Evolutionary conservation across 2,888 invertebrate species (phyloP), one percentile per base, ranked within the genome.

Genomic region (Ethmia dodecea): DNA sequence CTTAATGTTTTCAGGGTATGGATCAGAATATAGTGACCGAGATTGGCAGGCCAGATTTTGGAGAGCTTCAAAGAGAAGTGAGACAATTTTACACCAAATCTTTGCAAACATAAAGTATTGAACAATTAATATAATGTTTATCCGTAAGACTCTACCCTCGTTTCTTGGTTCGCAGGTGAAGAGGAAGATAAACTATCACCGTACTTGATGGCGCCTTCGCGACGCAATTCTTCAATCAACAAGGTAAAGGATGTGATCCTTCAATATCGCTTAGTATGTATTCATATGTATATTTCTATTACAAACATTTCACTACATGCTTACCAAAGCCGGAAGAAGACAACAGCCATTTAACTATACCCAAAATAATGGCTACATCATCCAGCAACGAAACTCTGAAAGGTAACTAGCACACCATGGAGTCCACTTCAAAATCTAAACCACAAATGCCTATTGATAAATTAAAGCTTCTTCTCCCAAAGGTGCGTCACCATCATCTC

Each of bases 381-480:
- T 92, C 91, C 8, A 94, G 93, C 63, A 91, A 92, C 33, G 94
- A 94, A 62, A 94, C 94, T 1, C 71, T 94, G 12, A 93, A 92
- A 73, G 93, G 93, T 90, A 77, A 61, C 5, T 26, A 26, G 18
- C 18, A 18, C 8, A 5, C 18, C n/a, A n/a, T 29, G 9, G 8
- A 8, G 28, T 25, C 25, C 10, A 25, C n/a, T 8, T 25, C 1
- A 25, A 8, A 10, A 25, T 18, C 18, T 5, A 18, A 18, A 18
- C n/a, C n/a, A n/a, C n/a, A n/a, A n/a, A n/a, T n/a, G n/a, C n/a
- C 26, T 26, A 10, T 26, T 26, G 5, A 11, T 2, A 26, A 10
- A 26, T 25, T 3, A 28, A 22, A 4, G 16, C 2, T 8, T 24
- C 27, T 11, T 26, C 8, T 22, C 5, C 13, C 9, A 24, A 31